phyloP scores from a whole-genome alignment of 2,888 invertebrate species.

The Calephelis perditalis region DNA sequence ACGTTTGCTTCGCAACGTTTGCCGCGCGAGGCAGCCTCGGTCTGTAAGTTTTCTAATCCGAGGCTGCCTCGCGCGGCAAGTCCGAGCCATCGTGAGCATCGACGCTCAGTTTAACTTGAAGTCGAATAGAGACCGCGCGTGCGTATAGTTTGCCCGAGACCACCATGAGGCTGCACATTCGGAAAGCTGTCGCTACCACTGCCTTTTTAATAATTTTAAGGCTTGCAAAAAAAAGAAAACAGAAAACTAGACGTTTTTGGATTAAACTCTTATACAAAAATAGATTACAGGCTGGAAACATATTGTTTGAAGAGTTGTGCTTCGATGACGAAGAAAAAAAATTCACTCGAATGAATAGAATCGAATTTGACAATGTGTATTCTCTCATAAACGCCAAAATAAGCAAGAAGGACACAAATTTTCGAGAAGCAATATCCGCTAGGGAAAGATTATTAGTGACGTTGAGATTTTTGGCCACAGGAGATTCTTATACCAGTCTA shows the following conservation, averaged over 20 bases:
- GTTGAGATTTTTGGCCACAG: constrained; percentile 16
- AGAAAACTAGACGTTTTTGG: background rate
- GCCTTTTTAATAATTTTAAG: constrained; percentile 13
- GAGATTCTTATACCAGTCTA: background rate
- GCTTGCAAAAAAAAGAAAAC: constrained; percentile 15
- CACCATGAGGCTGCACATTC: constrained; percentile 6
- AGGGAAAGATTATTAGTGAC: constrained; percentile 20
- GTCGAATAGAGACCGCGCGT: constrained; percentile 17
- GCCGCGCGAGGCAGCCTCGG: no score
- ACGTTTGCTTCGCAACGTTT: no score
- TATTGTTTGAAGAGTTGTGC: constrained; percentile 14
- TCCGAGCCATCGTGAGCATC: background rate
- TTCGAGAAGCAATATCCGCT: constrained; percentile 25
- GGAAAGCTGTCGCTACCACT: constrained; percentile 32
- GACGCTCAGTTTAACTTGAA: background rate
- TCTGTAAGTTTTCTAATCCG: no score
- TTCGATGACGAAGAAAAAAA: constrained; percentile 14
- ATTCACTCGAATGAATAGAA: constrained; percentile 14
- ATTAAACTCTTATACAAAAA: background rate
- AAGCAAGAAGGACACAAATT: constrained; percentile 27
- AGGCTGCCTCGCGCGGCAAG: no score
- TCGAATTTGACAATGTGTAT: constrained; percentile 13
- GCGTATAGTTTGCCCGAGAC: background rate
- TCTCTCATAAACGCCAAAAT: constrained; percentile 25
- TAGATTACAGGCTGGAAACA: constrained; percentile 1